Evolutionary conservation across 2,888 invertebrate genomes (phyloP).

Genomic region (Drosophila niveifrons): DNA sequence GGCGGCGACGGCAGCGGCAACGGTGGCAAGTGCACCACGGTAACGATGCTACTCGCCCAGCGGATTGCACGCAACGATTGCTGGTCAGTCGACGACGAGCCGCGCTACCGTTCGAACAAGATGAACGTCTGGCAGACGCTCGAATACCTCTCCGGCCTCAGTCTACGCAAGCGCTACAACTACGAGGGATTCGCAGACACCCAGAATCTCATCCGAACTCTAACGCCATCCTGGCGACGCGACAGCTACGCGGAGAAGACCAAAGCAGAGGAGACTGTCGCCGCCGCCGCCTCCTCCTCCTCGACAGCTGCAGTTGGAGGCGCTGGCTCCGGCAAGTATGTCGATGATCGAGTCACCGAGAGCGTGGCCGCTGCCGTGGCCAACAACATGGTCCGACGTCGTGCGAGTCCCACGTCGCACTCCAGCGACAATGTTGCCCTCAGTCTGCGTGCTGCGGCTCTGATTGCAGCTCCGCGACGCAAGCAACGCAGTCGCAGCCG

Average conservation of each 20-base stretch:
- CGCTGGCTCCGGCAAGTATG: conserved; percentile 44
- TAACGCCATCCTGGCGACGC: conserved; percentile 80
- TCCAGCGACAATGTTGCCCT: conserved; percentile 50
- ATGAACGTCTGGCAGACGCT: conserved; percentile 85
- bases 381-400: conserved; percentile 31
- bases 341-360: conserved; percentile 30
- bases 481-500: conserved; percentile 44
- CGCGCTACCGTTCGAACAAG: conserved; percentile 81
- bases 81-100: conserved; percentile 83
- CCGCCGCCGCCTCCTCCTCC: too few relatives aligned
- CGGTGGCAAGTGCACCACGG: conserved; percentile 74
- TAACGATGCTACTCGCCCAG: conserved; percentile 83
- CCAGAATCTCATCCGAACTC: conserved; percentile 74
- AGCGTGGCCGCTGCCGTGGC: conserved; percentile 36
- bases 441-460: conserved; percentile 1
- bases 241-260: conserved; percentile 81
- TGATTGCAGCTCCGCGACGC: conserved; percentile 10
- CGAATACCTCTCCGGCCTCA: conserved; percentile 81
- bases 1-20: conserved; percentile 56
- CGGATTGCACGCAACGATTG: conserved; percentile 80
- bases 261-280: conserved; percentile 58
- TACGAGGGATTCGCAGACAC: conserved; percentile 83
- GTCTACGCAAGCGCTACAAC: conserved; percentile 80
- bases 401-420: conserved; percentile 39
- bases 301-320: conserved; percentile 22